Conservation (phyloP, 2,113 vertebrate species). For the Dryoscopus gambensis region DNA sequence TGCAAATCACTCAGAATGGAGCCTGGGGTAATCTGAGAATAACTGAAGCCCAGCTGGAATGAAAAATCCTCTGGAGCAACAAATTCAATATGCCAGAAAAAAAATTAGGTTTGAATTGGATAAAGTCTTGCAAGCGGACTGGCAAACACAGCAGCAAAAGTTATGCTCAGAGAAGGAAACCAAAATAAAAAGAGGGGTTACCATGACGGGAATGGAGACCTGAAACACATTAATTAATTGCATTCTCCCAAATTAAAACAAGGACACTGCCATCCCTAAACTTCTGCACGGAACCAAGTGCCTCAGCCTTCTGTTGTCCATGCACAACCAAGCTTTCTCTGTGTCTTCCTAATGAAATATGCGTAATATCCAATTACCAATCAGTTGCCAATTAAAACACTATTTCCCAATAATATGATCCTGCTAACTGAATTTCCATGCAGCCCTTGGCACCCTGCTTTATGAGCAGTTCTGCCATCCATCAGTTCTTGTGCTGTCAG, state of each 20-base stretch:
- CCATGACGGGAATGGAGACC: neutral
- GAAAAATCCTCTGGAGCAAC: conserved; percentile 24
- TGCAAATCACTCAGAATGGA: conserved; percentile 36
- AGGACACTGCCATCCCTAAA: neutral
- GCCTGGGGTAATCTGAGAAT: conserved; percentile 1
- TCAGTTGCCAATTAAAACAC: conserved; percentile 29
- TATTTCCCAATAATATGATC: neutral
- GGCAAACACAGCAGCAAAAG: neutral
- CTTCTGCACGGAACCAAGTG: neutral
- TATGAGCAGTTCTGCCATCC: neutral
- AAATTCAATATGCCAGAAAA: conserved; percentile 39
- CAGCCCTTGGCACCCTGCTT: neutral
- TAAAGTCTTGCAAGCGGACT: neutral
- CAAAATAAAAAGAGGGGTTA: neutral
- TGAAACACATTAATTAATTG: neutral
- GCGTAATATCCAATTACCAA: neutral
- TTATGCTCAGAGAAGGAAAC: neutral
- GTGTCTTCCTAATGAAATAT: neutral
- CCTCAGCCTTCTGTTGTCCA: neutral
- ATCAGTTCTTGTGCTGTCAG: neutral
- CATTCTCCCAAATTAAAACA: neutral
- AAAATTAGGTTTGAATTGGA: neutral
- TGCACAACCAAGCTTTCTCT: neutral
- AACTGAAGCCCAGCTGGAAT: conserved; percentile 31
- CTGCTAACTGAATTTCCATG: neutral